Evolutionary conservation across 2,888 invertebrate species (phyloP), one percentile per base, ranked within the genome.

Genomic region (Athalia rosae): DNA sequence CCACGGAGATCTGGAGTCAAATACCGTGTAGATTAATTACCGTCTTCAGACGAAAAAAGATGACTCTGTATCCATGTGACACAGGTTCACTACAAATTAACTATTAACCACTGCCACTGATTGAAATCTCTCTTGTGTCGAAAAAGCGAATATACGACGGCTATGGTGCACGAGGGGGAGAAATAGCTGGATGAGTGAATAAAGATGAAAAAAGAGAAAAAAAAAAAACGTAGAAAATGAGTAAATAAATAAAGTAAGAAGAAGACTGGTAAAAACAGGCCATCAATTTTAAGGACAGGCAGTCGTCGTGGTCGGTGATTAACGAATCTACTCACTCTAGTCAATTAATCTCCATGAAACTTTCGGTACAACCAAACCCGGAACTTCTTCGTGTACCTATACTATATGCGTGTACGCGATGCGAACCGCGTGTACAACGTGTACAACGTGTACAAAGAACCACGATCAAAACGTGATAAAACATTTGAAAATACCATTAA

Each of bases 301-400:
- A 58, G 58, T 71, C 45, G 71, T 71, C 71, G 56, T 28, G 28
- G 28, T 71, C 45, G 3, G 71, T 71, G 71, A 71, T 71, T 71
- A 71, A 71, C 71, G 71, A 45, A 71, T 71, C 58, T 45, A 9
- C 58, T 71, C 71, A 13, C 41, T 58, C 71, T 3, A 41, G 71
- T 43, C 71, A 71, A 71, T 71, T 71, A 71, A 71, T 71, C 71
- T 71, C 71, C 58, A 56, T 56, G 58, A 71, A 71, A 71, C n/a
- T 41, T 71, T 71, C 69, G 56, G 28, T 28, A 28, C 28, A 28
- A 28, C 28, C 28, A 28, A 28, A 28, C 28, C 28, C 28, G 28
- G 28, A 28, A 28, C 28, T 28, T 28, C n/a, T n/a, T n/a, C n/a
- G n/a, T 28, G 28, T 28, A 28, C 28, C 28, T 28, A 28, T 28